Conservation (phyloP, 2,888 invertebrate species). For the Isoperla grammatica region DNA sequence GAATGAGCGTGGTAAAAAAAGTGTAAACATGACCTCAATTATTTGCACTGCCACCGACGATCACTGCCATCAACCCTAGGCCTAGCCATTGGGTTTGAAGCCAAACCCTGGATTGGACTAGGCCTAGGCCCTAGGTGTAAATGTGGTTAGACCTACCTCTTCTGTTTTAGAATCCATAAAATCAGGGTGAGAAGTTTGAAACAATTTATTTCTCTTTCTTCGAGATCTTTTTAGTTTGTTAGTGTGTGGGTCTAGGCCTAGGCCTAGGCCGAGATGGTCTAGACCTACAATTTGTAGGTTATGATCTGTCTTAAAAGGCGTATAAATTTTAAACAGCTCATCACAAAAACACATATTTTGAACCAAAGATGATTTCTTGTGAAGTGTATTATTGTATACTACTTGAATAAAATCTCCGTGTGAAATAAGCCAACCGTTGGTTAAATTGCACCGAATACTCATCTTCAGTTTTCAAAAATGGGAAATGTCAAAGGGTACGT, state of each 20-base stretch:
- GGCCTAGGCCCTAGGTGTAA: not conserved
- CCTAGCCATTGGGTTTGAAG: too few species aligned
- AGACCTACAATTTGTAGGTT: not conserved
- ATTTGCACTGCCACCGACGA: too few species aligned
- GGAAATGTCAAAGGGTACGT: too few species aligned
- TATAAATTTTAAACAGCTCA: conserved; percentile 19
- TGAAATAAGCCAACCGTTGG: conserved; percentile 48
- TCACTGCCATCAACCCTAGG: too few species aligned
- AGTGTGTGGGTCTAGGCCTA: not conserved
- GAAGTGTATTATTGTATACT: conserved; percentile 42
- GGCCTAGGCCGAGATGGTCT: too few species aligned
- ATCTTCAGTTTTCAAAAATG: too few species aligned
- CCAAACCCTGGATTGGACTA: too few species aligned
- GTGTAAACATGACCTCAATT: too few species aligned
- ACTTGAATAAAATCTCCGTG: conserved; percentile 46
- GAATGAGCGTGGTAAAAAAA: too few species aligned
- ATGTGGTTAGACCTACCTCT: not conserved
- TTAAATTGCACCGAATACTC: conserved; percentile 43
- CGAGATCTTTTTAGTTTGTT: not conserved
- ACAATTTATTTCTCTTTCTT: not conserved
- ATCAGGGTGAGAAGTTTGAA: not conserved
- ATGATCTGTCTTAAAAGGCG: conserved; percentile 14
- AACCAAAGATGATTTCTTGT: conserved; percentile 24
- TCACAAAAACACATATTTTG: not conserved
- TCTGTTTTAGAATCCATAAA: not conserved